A percentile compares a stretch with the other conserved stretches of the same genome.
Conservation (phyloP, 2,888 invertebrate species). For the Drosophila fulvimacula region DNA sequence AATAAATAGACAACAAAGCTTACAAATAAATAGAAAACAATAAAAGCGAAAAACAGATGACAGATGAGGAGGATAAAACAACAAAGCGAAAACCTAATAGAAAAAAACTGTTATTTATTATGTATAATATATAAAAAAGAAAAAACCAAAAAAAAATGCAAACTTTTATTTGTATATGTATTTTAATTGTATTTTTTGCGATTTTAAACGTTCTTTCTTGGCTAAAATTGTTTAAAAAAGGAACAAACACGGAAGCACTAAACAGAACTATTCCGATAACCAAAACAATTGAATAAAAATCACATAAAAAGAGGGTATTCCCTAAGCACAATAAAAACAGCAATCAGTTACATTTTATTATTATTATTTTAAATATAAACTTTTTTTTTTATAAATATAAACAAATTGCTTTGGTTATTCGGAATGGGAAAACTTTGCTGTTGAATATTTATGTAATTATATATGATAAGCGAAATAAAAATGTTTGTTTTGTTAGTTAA, state of each 20-base stretch:
- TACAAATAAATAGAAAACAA: slow-evolving; percentile 26
- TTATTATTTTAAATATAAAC: neutral
- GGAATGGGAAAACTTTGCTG: slow-evolving; percentile 29
- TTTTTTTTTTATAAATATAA: slow-evolving; percentile 1
- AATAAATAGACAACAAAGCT: slow-evolving; percentile 34
- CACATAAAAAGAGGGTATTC: neutral
- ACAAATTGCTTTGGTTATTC: slow-evolving; percentile 20
- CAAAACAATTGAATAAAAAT: slow-evolving; percentile 1
- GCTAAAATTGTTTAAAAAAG: slow-evolving; percentile 23
- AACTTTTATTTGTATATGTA: slow-evolving; percentile 48
- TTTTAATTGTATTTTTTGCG: slow-evolving; percentile 58
- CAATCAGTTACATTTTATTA: slow-evolving; percentile 1
- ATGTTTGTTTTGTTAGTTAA: slow-evolving; percentile 46
- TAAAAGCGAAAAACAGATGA: slow-evolving; percentile 1
- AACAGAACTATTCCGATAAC: slow-evolving; percentile 12
- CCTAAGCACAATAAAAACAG: slow-evolving; percentile 18
- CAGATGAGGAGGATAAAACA: slow-evolving; percentile 3
- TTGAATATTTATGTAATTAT: slow-evolving; percentile 27
- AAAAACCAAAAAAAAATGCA: neutral
- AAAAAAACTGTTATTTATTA: slow-evolving; percentile 51
- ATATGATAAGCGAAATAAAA: slow-evolving; percentile 20
- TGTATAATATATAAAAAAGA: slow-evolving; percentile 41
- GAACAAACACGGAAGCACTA: neutral
- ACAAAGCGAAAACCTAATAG: slow-evolving; percentile 4
- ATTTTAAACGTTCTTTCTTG: slow-evolving; percentile 48